phyloP scores from a whole-genome alignment of 1,140 invertebrate genomes.

The Drosophila truncata region DNA sequence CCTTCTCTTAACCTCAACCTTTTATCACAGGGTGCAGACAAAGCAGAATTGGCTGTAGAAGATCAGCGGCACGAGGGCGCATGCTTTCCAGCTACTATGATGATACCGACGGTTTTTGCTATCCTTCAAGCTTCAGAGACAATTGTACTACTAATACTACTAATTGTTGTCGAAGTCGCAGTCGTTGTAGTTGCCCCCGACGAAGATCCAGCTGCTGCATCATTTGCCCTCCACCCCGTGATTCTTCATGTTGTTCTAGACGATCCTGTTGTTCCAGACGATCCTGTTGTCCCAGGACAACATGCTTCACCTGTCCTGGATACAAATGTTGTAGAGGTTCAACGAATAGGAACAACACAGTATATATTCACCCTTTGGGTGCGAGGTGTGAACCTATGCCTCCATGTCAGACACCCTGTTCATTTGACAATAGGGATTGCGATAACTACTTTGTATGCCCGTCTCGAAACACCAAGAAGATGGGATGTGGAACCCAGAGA shows the following conservation, averaged over 20 bases:
- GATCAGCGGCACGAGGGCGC: neutral
- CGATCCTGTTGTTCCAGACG: neutral
- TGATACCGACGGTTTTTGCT: neutral
- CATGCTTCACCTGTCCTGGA: constrained; percentile 2
- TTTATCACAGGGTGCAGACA: constrained; percentile 10
- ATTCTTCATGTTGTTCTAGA: neutral
- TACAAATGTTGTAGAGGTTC: neutral
- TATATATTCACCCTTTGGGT: constrained; percentile 2
- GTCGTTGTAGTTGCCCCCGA: constrained; percentile 1
- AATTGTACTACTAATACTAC: neutral
- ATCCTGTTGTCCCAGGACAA: no score
- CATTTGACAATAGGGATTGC: neutral
- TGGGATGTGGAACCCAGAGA: constrained; percentile 3
- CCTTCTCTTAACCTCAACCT: neutral
- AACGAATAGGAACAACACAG: neutral
- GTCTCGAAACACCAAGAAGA: neutral
- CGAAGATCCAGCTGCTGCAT: neutral
- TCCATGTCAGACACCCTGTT: neutral
- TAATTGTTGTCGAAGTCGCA: neutral
- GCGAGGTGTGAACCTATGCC: neutral
- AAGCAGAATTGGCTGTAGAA: neutral
- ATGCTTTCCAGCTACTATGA: neutral
- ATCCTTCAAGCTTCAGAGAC: neutral
- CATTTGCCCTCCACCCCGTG: neutral
- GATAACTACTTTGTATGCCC: constrained; percentile 1